A percentile compares a stretch with the other conserved stretches of the same genome.
Evolutionary conservation across 2,888 invertebrate genomes (phyloP).

Genomic region (Parnassius mnemosyne): DNA sequence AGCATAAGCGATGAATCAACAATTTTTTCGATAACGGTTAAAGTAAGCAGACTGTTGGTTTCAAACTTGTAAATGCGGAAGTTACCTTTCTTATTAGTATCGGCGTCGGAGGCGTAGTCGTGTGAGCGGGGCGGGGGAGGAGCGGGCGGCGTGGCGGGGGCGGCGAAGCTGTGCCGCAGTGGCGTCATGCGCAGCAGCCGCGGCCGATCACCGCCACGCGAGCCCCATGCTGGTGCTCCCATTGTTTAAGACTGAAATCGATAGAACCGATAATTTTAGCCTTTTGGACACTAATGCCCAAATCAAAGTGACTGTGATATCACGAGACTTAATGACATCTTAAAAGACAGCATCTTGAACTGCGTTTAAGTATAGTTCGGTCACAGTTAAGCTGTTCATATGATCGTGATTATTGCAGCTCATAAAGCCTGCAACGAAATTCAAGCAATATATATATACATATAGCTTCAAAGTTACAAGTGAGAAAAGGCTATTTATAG

Average conservation of each 20-base stretch:
- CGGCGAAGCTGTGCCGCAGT: conserved; percentile 79
- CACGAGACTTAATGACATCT: too few species aligned
- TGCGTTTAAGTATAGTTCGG: too few species aligned
- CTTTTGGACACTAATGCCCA: too few species aligned
- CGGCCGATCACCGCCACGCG: conserved; percentile 73
- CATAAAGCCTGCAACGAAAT: too few species aligned
- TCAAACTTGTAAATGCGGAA: conserved; percentile 14
- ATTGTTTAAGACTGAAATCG: conserved; percentile 38
- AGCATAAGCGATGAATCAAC: background rate
- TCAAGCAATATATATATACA: too few species aligned
- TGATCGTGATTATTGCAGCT: too few species aligned
- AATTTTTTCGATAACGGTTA: conserved; percentile 13
- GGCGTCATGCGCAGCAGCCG: conserved; percentile 81
- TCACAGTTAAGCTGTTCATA: too few species aligned
- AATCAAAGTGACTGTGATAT: too few species aligned
- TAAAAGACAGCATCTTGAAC: too few species aligned
- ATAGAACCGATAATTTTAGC: background rate
- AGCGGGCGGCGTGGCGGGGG: conserved; percentile 70
- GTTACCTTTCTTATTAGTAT: conserved; percentile 81
- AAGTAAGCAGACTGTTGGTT: conserved; percentile 6
- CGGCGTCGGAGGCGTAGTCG: conserved; percentile 81
- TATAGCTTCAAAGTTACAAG: too few species aligned
- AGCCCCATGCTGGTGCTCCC: conserved; percentile 75
- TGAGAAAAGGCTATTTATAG: too few species aligned
- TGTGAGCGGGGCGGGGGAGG: conserved; percentile 61